Conservation (phyloP, 2,888 invertebrate species). For the Penaeus monodon region DNA sequence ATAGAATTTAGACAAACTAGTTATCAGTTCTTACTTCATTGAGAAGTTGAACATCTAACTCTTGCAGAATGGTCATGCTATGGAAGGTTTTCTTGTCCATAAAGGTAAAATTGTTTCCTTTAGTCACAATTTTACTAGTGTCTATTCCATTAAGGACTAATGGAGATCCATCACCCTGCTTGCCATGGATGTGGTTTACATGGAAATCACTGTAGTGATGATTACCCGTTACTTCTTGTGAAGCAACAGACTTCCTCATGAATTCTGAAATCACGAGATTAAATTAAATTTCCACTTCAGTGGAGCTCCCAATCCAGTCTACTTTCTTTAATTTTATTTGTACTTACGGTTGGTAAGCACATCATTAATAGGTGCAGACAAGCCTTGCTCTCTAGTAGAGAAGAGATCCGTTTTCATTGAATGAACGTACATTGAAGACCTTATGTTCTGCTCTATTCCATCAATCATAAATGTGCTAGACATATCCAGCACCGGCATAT, state of each 20-base stretch:
- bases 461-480: not conserved
- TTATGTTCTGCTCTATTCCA: constrained; percentile 7
- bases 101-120: constrained; percentile 5
- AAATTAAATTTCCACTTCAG: not conserved
- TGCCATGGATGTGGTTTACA: not conserved
- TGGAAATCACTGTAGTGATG: not conserved
- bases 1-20: no score
- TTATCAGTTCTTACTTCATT: not conserved
- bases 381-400: not conserved
- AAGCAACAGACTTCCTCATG: not conserved
- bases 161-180: not conserved
- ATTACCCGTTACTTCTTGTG: constrained; percentile 9
- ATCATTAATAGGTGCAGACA: not conserved
- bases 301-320: no score
- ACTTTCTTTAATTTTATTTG: no score
- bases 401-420: not conserved
- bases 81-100: constrained; percentile 18
- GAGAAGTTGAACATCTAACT: not conserved
- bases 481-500: not conserved
- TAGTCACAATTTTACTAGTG: constrained; percentile 2
- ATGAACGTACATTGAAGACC: not conserved
- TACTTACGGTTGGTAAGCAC: constrained; percentile 11
- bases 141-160: constrained; percentile 4
- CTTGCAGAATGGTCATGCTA: not conserved
- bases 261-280: not conserved